A percentile compares a stretch with the other conserved stretches of the same genome.
Conservation (phyloP, 1,140 invertebrate species). For the Mizuhopecten yessoensis region DNA sequence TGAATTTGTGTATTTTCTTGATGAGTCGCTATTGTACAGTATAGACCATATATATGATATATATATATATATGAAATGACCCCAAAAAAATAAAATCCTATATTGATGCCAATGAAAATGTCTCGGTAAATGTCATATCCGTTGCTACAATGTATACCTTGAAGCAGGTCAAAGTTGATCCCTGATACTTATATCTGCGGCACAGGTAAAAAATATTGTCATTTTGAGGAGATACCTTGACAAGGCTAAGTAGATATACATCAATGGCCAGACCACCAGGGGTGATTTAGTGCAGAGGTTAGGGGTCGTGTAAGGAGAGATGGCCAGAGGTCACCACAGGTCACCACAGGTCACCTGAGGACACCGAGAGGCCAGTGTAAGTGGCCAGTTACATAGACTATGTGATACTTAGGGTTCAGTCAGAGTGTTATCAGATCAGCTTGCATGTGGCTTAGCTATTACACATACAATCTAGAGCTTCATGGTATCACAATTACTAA, state of each 20-base stretch:
- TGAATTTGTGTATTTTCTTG: too few species aligned
- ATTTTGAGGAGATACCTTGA: background rate
- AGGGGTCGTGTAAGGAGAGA: constrained; percentile 11
- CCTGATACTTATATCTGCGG: too few species aligned
- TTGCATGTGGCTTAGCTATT: background rate
- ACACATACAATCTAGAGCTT: background rate
- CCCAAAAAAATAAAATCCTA: too few species aligned
- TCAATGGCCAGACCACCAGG: background rate
- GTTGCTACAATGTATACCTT: too few species aligned
- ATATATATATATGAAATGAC: too few species aligned
- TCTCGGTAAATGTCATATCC: too few species aligned
- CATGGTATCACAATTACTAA: background rate
- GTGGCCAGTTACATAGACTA: background rate
- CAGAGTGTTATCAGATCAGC: background rate
- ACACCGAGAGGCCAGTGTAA: background rate
- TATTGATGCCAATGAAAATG: too few species aligned
- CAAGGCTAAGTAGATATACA: background rate
- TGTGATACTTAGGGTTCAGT: background rate
- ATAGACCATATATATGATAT: too few species aligned
- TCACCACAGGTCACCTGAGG: background rate
- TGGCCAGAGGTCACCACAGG: background rate
- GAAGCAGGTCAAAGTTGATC: too few species aligned
- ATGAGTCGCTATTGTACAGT: too few species aligned
- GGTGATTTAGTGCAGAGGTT: background rate
- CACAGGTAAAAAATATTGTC: too few species aligned